These are phyloP conservation scores for Typhlomys cinereus DNA, from an alignment of 2,113 vertebrate genomes.

Conservation along the genomic window DNA sequence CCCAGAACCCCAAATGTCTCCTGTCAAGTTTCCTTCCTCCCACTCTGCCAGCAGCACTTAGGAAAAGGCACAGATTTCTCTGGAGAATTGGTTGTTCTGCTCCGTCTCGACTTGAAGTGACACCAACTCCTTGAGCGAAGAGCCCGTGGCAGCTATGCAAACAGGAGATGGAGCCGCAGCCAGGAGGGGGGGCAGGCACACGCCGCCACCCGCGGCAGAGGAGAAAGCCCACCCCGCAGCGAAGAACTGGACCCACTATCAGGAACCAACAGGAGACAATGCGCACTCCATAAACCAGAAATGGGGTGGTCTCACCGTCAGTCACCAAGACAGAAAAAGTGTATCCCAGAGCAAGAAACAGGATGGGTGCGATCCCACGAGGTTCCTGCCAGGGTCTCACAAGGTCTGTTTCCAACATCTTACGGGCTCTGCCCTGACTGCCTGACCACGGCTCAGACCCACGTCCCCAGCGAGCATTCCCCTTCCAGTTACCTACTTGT, in stretches of 20 bases:
- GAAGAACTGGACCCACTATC: too few species aligned
- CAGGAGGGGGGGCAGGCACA: too few species aligned
- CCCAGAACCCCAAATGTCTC: slow-evolving; percentile 49
- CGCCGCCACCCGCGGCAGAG: too few species aligned
- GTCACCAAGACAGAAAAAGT: background rate
- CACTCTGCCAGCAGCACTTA: slow-evolving; percentile 59
- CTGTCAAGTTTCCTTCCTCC: slow-evolving; percentile 60
- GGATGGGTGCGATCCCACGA: background rate
- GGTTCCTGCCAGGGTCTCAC: background rate
- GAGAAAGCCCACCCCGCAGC: too few species aligned
- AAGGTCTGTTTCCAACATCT: background rate
- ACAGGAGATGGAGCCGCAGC: too few species aligned
- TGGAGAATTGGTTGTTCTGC: slow-evolving; percentile 62
- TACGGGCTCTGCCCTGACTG: background rate
- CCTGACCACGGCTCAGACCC: background rate
- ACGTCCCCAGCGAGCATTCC: too few species aligned
- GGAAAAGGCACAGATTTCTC: slow-evolving; percentile 58
- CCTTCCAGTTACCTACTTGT: background rate
- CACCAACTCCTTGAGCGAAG: slow-evolving; percentile 61
- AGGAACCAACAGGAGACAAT: too few species aligned
- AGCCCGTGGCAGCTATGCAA: background rate
- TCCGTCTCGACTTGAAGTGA: slow-evolving; percentile 69
- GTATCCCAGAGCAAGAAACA: background rate
- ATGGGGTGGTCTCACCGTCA: too few species aligned
- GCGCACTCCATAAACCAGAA: too few species aligned